Evolutionary conservation across 2,113 vertebrate species (phyloP), one percentile per base, ranked within the genome.

Genomic region (Oenanthe oenanthe): DNA sequence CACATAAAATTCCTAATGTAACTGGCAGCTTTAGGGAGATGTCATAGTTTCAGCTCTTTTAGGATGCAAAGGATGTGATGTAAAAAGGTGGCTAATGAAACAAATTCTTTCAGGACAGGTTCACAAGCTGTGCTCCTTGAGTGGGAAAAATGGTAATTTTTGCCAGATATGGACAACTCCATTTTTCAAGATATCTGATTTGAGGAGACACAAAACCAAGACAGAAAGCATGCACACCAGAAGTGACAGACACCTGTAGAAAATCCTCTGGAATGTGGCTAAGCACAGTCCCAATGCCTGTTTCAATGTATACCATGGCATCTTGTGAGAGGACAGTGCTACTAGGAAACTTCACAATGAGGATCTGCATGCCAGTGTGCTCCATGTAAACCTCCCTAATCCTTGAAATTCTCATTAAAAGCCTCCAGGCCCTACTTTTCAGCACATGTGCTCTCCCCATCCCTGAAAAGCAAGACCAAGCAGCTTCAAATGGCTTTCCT

Each of bases 211-310:
- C 47, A 71, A 84, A 78, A 26, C 26, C 53, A 66, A 61, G 36
- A n/a, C 18, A 75, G 56, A 42, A 80, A 71, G n/a, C 25, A 43
- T 0, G 0, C 43, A 53, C 45, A 43, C 16, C 32, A 58, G 19
- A 54, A 65, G 28, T 45, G 61, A 82, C 48, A 88, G 74, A 89
- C 31, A 43, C 32, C 51, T 56, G 34, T 10, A 66, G 58, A 83
- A 93, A 92, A 91, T 61, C 34, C 51, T 57, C 48, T 24, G 24
- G 50, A 65, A 74, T 38, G 8, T 82, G 61, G 26, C 26, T 71
- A 68, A 87, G 78, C 13, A 50, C 20, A 73, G 53, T 25, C 72
- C 73, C 66, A 85, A 66, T n/a, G 53, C 22, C 58, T 50, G 28
- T 19, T 86, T 62, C 61, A 71, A 14, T 25, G 56, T 32, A 25